phyloP scores from a whole-genome alignment of 2,888 invertebrate genomes.

The Alitta virens region DNA sequence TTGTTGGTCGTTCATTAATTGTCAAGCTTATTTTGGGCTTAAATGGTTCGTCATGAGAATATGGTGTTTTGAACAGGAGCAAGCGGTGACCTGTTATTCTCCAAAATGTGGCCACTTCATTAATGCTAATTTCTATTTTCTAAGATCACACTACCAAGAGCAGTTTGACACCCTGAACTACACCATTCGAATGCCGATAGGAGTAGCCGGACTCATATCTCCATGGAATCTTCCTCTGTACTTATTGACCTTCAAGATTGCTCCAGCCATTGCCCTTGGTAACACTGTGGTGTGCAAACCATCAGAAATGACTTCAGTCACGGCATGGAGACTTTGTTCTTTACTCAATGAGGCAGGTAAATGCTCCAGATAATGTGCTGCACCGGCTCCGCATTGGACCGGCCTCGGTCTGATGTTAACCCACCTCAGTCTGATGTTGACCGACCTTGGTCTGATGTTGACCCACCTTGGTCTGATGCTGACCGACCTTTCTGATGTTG shows the following conservation, averaged over 20 bases:
- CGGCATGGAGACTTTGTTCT: constrained; percentile 60
- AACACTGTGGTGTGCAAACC: constrained; percentile 63
- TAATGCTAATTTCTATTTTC: neutral
- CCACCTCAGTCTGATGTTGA: no score
- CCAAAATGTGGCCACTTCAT: no score
- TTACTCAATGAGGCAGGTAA: constrained; percentile 59
- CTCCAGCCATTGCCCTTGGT: constrained; percentile 60
- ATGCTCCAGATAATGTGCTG: no score
- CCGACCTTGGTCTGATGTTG: no score
- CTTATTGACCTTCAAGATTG: constrained; percentile 62
- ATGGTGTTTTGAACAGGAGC: neutral
- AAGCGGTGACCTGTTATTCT: no score
- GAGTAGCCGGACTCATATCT: constrained; percentile 62
- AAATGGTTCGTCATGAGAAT: no score
- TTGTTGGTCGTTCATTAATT: no score
- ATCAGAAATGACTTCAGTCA: constrained; percentile 63
- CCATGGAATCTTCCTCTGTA: constrained; percentile 65
- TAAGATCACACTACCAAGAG: constrained; percentile 38
- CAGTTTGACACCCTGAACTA: constrained; percentile 57
- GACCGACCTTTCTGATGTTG: no score
- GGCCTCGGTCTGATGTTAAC: no score
- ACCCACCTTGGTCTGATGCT: no score
- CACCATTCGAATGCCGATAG: constrained; percentile 59
- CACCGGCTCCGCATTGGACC: no score
- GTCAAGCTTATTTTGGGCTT: no score